Evolutionary conservation across 2,888 invertebrate species (phyloP).

Genomic region (Synergus itoensis): DNA sequence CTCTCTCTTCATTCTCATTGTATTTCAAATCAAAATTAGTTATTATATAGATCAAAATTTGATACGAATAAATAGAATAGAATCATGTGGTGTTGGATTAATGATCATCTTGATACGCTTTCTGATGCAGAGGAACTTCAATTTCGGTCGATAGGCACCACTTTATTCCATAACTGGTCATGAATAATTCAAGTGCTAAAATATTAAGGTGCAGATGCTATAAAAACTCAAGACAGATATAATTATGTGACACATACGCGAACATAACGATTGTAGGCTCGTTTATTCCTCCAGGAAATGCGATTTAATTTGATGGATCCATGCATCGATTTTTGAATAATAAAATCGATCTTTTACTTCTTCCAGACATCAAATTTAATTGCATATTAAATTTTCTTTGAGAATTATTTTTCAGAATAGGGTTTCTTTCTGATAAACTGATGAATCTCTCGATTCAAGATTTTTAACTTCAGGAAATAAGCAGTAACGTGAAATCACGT

Average conservation of each 20-base stretch:
- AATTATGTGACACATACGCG: slow-evolving; percentile 54
- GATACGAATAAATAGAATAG: neutral
- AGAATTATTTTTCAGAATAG: neutral
- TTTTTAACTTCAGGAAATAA: neutral
- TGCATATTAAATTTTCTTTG: neutral
- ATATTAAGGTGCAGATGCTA: slow-evolving; percentile 66
- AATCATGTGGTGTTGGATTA: slow-evolving; percentile 50
- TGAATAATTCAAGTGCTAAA: slow-evolving; percentile 64
- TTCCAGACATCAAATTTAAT: neutral
- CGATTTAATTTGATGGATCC: slow-evolving; percentile 19
- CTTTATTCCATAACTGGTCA: slow-evolving; percentile 45
- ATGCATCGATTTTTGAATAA: neutral
- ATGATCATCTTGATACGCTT: slow-evolving; percentile 58
- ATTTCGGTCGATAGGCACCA: slow-evolving; percentile 49
- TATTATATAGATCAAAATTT: neutral
- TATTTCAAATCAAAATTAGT: neutral
- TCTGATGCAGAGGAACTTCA: slow-evolving; percentile 53
- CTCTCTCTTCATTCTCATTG: too few species aligned
- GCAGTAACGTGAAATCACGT: neutral
- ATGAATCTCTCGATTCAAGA: neutral
- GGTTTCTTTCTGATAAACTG: neutral
- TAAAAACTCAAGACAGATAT: slow-evolving; percentile 64
- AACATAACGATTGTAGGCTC: slow-evolving; percentile 8
- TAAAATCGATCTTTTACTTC: slow-evolving; percentile 6
- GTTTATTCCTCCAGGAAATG: slow-evolving; percentile 1